These are phyloP conservation scores for Telenomus remus DNA, from an alignment of 1,140 invertebrate genomes.

Conservation along the genomic window DNA sequence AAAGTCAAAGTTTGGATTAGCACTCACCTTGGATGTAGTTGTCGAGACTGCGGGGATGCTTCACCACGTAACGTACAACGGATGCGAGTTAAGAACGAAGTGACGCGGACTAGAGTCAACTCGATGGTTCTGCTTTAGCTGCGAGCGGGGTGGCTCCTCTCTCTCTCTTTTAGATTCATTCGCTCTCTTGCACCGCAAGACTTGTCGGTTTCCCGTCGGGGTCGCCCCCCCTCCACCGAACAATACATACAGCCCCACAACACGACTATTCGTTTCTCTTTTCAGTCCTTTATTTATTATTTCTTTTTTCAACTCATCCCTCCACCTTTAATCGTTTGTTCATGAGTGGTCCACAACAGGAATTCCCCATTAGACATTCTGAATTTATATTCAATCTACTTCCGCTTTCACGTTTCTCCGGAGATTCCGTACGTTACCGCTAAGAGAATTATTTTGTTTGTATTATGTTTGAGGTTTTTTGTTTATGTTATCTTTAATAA, in stretches of 20 bases:
- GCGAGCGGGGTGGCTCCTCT: constrained; percentile 37
- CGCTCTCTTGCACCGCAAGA: constrained; percentile 16
- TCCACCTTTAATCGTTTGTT: neutral
- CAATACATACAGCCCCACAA: constrained; percentile 6
- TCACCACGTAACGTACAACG: constrained; percentile 38
- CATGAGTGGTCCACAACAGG: neutral
- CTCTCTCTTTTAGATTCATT: constrained; percentile 7
- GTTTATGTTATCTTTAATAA: too few species aligned
- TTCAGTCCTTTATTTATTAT: too few species aligned
- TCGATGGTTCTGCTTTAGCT: constrained; percentile 33
- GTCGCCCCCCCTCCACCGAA: constrained; percentile 7
- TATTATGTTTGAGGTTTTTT: too few species aligned
- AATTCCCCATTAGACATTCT: constrained; percentile 7
- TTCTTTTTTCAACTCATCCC: neutral
- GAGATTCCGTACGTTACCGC: too few species aligned
- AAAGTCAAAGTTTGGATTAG: neutral
- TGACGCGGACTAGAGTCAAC: constrained; percentile 33
- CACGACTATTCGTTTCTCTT: constrained; percentile 1
- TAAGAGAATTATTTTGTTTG: too few species aligned
- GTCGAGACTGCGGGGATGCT: constrained; percentile 23
- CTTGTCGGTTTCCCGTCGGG: constrained; percentile 11
- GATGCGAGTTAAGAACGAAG: constrained; percentile 51
- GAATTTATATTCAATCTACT: constrained; percentile 2
- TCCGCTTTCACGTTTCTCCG: neutral
- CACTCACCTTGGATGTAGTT: constrained; percentile 28